Evolutionary conservation across 2,113 vertebrate species (phyloP).

Genomic region (Herpetotheres cachinnans): DNA sequence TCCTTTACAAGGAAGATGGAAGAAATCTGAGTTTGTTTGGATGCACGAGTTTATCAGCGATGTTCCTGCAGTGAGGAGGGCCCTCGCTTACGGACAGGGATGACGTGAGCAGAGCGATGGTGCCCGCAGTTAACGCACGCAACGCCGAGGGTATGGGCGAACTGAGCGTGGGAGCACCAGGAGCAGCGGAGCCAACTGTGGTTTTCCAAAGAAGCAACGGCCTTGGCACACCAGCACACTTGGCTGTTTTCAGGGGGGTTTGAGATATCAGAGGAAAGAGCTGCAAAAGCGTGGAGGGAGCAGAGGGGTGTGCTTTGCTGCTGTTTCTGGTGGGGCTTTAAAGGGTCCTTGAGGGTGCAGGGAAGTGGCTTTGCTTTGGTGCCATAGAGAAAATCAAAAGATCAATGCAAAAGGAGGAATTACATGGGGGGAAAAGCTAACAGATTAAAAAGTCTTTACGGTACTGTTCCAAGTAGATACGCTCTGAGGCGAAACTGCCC

Average conservation of each 20-base stretch:
- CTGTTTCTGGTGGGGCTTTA: neutral
- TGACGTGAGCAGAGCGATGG: accelerated
- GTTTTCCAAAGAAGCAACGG: neutral
- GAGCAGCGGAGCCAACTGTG: neutral
- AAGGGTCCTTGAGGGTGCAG: neutral
- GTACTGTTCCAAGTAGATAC: neutral
- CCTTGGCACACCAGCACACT: neutral
- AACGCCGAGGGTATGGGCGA: accelerated
- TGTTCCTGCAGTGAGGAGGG: neutral
- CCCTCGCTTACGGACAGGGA: neutral
- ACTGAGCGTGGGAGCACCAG: neutral
- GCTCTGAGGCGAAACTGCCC: accelerated
- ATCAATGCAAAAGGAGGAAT: neutral
- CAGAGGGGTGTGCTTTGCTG: neutral
- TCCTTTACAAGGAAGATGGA: neutral
- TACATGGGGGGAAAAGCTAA: neutral
- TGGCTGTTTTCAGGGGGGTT: neutral
- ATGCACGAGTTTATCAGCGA: neutral
- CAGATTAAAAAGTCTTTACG: neutral
- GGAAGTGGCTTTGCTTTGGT: neutral
- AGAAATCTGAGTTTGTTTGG: slow-evolving; percentile 19
- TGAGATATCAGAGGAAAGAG: neutral
- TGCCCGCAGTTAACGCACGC: accelerated
- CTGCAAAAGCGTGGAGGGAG: neutral
- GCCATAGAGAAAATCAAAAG: neutral